Evolutionary conservation across 1,140 invertebrate species (phyloP), one percentile per base, ranked within the genome.

Genomic region (Zaprionus camerounensis): DNA sequence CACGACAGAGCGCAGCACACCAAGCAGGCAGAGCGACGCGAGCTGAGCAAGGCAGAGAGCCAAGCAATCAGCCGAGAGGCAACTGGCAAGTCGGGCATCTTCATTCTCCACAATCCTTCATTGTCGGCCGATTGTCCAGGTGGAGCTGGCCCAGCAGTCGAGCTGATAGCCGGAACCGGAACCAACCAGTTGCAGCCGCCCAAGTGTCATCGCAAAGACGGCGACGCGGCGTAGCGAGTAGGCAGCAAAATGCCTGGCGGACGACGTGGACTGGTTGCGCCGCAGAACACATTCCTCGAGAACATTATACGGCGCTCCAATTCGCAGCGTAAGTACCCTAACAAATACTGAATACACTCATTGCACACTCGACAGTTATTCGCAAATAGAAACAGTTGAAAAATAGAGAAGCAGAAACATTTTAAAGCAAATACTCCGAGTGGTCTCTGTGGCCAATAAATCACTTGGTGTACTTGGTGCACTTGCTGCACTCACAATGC

Each of bases 261-360:
- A 94, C 95, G 97, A 93, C 96, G 97, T 95, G 99, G 99, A 94
- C 96, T 99, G 84, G 99, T 99, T 92, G 99, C 99, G 95, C 99
- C 99, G 91, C 99, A 99, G 95, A 99, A 99, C 94, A 99, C 99
- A 83, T 99, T 99, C 94, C 95, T 99, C 87, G 99, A 99, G 94
- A 99, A 99, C 94, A 99, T 99, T 94, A 99, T 99, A 85, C 94
- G 98, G 83, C 95, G 98, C 93, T 99, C 98, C 87, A 98, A 98
- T 93, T 98, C 97, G 90, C 98, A 99, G 95, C 98, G 99, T 99
- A 95, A 98, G 98, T 97, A 83, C 13, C 22, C 24, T 13, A 12
- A 64, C 1, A 64, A 65, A 46, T 17, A 9, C 41, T 11, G 7
- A 59, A 55, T 56, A 7, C 6, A n/a, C 28, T 31, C 31, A 31